These are phyloP conservation scores for Myoxocephalus aenaeus DNA, from an alignment of 2,797 vertebrate genomes.

Conservation along the genomic window DNA sequence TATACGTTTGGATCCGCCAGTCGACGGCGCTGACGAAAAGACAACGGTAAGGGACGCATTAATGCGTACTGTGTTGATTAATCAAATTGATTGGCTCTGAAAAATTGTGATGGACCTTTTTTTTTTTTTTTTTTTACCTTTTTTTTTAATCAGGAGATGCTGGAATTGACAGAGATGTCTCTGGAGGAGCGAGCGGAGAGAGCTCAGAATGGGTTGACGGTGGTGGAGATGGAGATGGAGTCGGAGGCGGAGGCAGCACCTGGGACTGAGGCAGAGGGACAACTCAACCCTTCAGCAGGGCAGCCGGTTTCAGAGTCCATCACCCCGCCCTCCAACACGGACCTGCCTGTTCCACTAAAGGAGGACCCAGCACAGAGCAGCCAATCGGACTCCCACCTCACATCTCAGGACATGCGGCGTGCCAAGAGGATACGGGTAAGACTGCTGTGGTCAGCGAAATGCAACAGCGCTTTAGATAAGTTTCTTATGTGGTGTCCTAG, in stretches of 20 bases:
- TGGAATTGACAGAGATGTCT: slow-evolving; percentile 88
- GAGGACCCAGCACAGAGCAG: slow-evolving; percentile 80
- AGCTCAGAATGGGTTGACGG: slow-evolving; percentile 90
- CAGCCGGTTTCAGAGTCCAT: slow-evolving; percentile 63
- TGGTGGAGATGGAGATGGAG: slow-evolving; percentile 85
- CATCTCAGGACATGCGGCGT: slow-evolving; percentile 93
- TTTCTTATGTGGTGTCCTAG: slow-evolving; percentile 29
- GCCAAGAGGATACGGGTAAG: slow-evolving; percentile 91
- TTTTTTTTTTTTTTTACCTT: not conserved
- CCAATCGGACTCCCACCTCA: slow-evolving; percentile 85
- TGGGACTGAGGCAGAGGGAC: slow-evolving; percentile 58
- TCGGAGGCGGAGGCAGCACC: slow-evolving; percentile 66
- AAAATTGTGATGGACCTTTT: not conserved
- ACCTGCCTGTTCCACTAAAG: slow-evolving; percentile 72
- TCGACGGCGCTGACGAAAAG: slow-evolving; percentile 86
- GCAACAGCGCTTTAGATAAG: not conserved
- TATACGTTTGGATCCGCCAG: slow-evolving; percentile 88
- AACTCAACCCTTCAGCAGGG: slow-evolving; percentile 52
- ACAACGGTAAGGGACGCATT: slow-evolving; percentile 82
- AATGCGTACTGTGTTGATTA: not conserved
- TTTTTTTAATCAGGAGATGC: slow-evolving; percentile 85
- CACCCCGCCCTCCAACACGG: slow-evolving; percentile 41
- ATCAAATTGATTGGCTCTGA: not conserved
- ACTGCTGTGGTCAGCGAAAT: not conserved
- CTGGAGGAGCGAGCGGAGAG: slow-evolving; percentile 85